phyloP scores from a whole-genome alignment of 2,113 vertebrate species.

The Eonycteris spelaea region DNA sequence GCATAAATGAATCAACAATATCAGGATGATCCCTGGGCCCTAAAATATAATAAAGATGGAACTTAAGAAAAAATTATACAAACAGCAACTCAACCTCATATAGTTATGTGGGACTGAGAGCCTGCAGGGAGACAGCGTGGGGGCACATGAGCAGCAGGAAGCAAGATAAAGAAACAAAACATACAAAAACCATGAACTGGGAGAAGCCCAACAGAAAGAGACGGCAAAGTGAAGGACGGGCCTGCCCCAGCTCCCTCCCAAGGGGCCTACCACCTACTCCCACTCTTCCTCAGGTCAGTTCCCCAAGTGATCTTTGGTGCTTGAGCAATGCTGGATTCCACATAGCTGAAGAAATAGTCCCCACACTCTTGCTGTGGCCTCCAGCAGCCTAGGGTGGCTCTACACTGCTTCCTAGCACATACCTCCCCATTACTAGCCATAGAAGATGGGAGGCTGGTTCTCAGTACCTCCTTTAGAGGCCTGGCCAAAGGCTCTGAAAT shows the following conservation, averaged over 20 bases:
- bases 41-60: constrained; percentile 99
- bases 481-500: background rate
- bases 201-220: constrained; percentile 95
- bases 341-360: background rate
- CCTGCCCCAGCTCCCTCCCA: constrained; percentile 80
- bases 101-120: constrained; percentile 99
- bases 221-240: constrained; percentile 88
- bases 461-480: background rate
- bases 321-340: background rate
- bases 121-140: constrained; percentile 90
- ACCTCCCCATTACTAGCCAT: background rate
- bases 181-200: constrained; percentile 96
- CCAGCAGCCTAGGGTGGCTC: background rate
- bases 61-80: constrained; percentile 99
- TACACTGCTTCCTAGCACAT: background rate
- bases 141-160: constrained; percentile 97
- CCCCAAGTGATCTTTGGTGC: constrained; percentile 16
- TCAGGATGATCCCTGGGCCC: constrained; percentile 99
- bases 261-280: constrained; percentile 56
- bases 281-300: constrained; percentile 30
- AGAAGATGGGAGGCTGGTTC: background rate
- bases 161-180: constrained; percentile 95
- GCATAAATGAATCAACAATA: constrained; percentile 99
- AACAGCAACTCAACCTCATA: constrained; percentile 99
- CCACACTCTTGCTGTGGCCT: background rate